A percentile compares a stretch with the other conserved stretches of the same genome.
These are phyloP conservation scores for Nicator chloris DNA, from an alignment of 2,113 vertebrate species.

Conservation along the genomic window DNA sequence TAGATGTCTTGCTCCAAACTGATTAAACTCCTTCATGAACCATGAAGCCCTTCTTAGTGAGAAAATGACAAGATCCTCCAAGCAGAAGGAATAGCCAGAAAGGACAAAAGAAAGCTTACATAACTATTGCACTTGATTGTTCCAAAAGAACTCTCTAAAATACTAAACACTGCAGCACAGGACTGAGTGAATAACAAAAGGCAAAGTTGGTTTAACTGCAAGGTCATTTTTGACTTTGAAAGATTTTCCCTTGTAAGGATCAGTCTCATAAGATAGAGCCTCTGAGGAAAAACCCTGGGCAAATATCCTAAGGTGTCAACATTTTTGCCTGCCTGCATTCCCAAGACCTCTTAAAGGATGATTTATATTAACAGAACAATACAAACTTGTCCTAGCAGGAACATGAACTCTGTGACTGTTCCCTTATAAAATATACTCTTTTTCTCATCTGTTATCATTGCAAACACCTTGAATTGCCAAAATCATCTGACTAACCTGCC, in stretches of 20 bases:
- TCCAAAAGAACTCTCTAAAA: neutral
- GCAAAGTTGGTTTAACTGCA: neutral
- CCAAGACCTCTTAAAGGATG: neutral
- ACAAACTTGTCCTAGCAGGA: conserved; percentile 41
- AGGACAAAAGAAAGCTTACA: neutral
- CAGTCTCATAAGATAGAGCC: neutral
- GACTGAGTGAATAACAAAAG: neutral
- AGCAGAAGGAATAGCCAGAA: neutral
- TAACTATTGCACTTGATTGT: neutral
- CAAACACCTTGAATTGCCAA: neutral
- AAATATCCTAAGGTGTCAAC: conserved; percentile 23
- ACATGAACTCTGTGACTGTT: neutral
- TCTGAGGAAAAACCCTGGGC: neutral
- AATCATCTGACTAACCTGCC: neutral
- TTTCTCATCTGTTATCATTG: neutral
- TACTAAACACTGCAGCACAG: neutral
- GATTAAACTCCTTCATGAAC: neutral
- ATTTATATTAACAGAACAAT: conserved; percentile 4
- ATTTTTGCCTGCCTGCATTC: neutral
- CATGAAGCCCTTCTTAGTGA: neutral
- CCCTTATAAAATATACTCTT: neutral
- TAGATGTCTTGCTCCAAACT: neutral
- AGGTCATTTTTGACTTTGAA: neutral
- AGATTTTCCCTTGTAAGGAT: neutral
- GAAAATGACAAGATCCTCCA: neutral